Evolutionary conservation across 2,888 invertebrate species (phyloP).

Genomic region (Agrilus cyanescens): DNA sequence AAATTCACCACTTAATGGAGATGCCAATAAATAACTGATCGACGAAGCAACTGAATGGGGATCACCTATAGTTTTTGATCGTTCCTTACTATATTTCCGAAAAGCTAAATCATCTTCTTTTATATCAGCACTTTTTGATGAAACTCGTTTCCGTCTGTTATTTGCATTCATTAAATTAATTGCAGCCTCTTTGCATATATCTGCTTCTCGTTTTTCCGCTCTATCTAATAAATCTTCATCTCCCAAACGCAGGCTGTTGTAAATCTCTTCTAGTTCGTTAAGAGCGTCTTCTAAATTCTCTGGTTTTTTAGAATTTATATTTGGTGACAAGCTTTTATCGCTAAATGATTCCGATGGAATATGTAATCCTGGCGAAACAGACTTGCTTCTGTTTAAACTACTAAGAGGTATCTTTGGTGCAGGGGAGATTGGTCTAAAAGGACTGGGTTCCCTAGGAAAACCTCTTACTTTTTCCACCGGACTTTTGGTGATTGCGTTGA

Average conservation of each 20-base stretch:
- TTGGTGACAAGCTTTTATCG: background rate
- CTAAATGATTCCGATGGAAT: background rate
- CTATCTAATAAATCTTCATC: conserved; percentile 73
- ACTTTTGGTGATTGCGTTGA: background rate
- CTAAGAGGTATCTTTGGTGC: background rate
- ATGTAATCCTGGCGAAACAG: background rate
- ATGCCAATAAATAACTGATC: conserved; percentile 57
- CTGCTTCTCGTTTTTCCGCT: conserved; percentile 58
- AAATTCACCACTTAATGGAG: conserved; percentile 50
- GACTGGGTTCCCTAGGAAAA: conserved; percentile 7
- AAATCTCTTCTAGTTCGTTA: conserved; percentile 82
- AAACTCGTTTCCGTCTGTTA: conserved; percentile 24
- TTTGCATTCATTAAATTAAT: conserved; percentile 27
- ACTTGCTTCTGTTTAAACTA: background rate
- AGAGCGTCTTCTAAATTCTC: conserved; percentile 79
- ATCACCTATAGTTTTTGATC: conserved; percentile 37
- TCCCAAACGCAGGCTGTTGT: conserved; percentile 72
- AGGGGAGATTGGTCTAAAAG: conserved; percentile 15
- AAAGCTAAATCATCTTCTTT: conserved; percentile 72
- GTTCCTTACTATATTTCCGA: conserved; percentile 55
- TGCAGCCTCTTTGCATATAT: conserved; percentile 23
- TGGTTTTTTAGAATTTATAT: conserved; percentile 39
- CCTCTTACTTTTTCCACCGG: conserved; percentile 1
- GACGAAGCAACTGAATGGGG: conserved; percentile 39
- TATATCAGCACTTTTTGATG: conserved; percentile 48